These are phyloP conservation scores for Helicoverpa zea DNA, from an alignment of 1,140 invertebrate species.

Conservation along the genomic window DNA sequence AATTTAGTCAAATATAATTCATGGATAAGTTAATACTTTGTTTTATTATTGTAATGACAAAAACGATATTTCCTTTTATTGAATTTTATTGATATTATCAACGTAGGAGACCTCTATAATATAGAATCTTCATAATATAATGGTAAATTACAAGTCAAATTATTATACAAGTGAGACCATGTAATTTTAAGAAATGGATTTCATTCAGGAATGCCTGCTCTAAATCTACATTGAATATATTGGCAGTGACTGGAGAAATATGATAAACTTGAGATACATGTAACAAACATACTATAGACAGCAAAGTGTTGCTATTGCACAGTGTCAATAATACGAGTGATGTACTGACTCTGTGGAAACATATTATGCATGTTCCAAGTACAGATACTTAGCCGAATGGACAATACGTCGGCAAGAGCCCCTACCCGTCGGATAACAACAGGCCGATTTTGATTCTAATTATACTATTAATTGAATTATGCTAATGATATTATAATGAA, in stretches of 20 bases:
- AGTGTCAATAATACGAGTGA: background rate
- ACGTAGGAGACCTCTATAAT: conserved; percentile 78
- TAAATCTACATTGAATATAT: conserved; percentile 67
- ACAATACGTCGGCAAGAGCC: background rate
- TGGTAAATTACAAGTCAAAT: conserved; percentile 82
- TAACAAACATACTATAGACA: conserved; percentile 26
- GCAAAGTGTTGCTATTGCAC: background rate
- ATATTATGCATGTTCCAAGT: conserved; percentile 24
- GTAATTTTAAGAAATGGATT: conserved; percentile 74
- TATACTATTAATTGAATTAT: conserved; percentile 49
- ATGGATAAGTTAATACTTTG: conserved; percentile 28
- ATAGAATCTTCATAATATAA: conserved; percentile 78
- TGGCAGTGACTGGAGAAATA: conserved; percentile 75
- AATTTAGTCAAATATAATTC: conserved; percentile 46
- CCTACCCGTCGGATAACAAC: background rate
- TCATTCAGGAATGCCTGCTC: conserved; percentile 76
- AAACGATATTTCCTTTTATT: conserved; percentile 67
- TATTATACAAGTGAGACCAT: conserved; percentile 83
- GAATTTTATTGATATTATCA: conserved; percentile 80
- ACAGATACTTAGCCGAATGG: background rate
- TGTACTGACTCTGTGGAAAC: background rate
- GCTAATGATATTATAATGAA: conserved; percentile 47
- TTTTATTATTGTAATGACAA: conserved; percentile 44
- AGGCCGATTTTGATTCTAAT: conserved; percentile 43
- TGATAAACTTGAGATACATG: conserved; percentile 34